Evolutionary conservation across 2,888 invertebrate species (phyloP).

Genomic region (Neocrepidodera transversa): DNA sequence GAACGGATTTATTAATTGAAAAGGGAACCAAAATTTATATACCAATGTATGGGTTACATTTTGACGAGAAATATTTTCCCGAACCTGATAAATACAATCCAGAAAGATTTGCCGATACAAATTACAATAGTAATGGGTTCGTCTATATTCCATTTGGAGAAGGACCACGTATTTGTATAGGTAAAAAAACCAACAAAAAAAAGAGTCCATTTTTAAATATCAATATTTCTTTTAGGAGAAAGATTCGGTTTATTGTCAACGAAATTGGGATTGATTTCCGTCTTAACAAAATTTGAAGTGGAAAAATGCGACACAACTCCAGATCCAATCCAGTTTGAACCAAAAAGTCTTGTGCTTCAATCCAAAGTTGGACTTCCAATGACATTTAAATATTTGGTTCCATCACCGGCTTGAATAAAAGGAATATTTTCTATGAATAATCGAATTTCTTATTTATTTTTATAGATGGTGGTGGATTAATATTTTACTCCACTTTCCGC

Average conservation of each 20-base stretch:
- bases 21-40: slow-evolving; percentile 56
- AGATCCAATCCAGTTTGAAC: slow-evolving; percentile 40
- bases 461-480: too few relatives aligned
- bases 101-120: slow-evolving; percentile 45
- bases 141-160: slow-evolving; percentile 50
- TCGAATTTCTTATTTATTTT: too few relatives aligned
- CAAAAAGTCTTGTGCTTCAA: slow-evolving; percentile 40
- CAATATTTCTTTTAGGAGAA: slow-evolving; percentile 38
- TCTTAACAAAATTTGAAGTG: slow-evolving; percentile 42
- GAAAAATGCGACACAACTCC: slow-evolving; percentile 40
- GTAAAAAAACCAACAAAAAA: too few relatives aligned
- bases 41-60: slow-evolving; percentile 45
- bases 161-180: slow-evolving; percentile 50
- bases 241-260: slow-evolving; percentile 41
- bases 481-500: too few relatives aligned
- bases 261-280: slow-evolving; percentile 41
- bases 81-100: slow-evolving; percentile 49
- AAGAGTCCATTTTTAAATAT: background rate
- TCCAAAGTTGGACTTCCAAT: slow-evolving; percentile 44
- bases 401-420: slow-evolving; percentile 8
- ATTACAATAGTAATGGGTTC: slow-evolving; percentile 40
- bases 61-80: slow-evolving; percentile 49
- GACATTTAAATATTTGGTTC: slow-evolving; percentile 27
- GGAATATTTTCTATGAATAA: too few relatives aligned
- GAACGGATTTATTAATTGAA: slow-evolving; percentile 48